phyloP scores from a whole-genome alignment of 2,888 invertebrate genomes.

The Cantharis rufa region DNA sequence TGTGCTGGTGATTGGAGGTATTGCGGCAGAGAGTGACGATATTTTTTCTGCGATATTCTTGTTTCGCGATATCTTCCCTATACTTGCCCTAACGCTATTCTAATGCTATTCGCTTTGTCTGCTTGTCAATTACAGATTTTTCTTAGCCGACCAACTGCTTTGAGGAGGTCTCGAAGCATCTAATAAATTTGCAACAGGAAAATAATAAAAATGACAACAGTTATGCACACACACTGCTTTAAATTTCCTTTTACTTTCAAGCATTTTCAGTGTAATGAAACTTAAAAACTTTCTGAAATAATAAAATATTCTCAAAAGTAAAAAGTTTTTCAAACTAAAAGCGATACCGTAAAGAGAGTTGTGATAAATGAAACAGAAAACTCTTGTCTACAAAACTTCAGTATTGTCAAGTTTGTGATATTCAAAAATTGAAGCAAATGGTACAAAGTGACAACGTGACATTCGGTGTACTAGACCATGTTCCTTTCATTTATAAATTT shows the following conservation, averaged over 20 bases:
- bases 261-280: neutral
- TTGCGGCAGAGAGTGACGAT: too few relatives aligned
- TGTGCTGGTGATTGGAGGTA: too few relatives aligned
- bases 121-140: neutral
- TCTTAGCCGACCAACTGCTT: neutral
- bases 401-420: neutral
- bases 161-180: too few relatives aligned
- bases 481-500: neutral
- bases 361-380: neutral
- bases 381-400: neutral
- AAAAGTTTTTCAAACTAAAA: neutral
- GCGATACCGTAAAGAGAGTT: neutral
- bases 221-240: too few relatives aligned
- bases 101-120: neutral
- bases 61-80: neutral
- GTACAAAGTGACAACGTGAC: neutral
- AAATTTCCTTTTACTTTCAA: neutral
- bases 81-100: neutral
- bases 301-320: neutral
- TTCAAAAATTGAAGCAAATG: neutral
- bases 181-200: too few relatives aligned
- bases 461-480: neutral
- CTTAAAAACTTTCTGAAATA: neutral
- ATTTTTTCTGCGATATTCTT: too few relatives aligned
- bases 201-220: too few relatives aligned